Percentiles rank a stretch among this genome's conserved stretches.
phyloP scores from a whole-genome alignment of 2,888 invertebrate species.

The Lottia gigantea region DNA sequence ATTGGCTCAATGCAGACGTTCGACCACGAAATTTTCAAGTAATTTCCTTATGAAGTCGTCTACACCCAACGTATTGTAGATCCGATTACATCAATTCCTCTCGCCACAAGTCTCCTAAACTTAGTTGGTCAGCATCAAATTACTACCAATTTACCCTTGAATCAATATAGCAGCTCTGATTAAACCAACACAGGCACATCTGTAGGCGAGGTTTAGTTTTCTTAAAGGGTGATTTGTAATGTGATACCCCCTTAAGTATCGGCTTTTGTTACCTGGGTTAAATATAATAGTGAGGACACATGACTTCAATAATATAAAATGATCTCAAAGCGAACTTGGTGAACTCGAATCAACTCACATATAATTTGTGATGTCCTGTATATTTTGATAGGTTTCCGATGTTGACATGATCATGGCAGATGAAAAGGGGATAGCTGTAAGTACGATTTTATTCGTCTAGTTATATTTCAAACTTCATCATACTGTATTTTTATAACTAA shows the following conservation, averaged over 20 bases:
- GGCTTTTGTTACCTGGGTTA: constrained; percentile 12
- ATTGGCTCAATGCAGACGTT: constrained; percentile 19
- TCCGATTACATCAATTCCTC: constrained; percentile 20
- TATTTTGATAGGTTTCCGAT: too few relatives aligned
- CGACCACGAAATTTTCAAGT: constrained; percentile 18
- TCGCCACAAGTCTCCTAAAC: constrained; percentile 14
- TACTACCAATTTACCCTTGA: constrained; percentile 24
- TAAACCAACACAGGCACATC: constrained; percentile 22
- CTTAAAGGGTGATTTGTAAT: constrained; percentile 16
- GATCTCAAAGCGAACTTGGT: constrained; percentile 1
- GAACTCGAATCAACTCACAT: neutral
- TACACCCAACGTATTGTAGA: constrained; percentile 18
- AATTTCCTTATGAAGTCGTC: constrained; percentile 26
- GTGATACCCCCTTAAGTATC: constrained; percentile 14
- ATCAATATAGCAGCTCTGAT: constrained; percentile 22
- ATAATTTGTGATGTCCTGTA: too few relatives aligned
- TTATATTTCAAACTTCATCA: too few relatives aligned
- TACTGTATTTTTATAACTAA: too few relatives aligned
- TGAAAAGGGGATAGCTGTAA: too few relatives aligned
- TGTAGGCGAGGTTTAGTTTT: constrained; percentile 14
- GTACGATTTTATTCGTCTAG: too few relatives aligned
- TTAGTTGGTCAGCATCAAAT: constrained; percentile 13
- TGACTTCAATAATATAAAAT: neutral
- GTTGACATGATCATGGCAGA: too few relatives aligned
- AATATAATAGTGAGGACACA: constrained; percentile 7